phyloP scores from a whole-genome alignment of 2,797 vertebrate species.

The Paratrypauchen microcephalus region DNA sequence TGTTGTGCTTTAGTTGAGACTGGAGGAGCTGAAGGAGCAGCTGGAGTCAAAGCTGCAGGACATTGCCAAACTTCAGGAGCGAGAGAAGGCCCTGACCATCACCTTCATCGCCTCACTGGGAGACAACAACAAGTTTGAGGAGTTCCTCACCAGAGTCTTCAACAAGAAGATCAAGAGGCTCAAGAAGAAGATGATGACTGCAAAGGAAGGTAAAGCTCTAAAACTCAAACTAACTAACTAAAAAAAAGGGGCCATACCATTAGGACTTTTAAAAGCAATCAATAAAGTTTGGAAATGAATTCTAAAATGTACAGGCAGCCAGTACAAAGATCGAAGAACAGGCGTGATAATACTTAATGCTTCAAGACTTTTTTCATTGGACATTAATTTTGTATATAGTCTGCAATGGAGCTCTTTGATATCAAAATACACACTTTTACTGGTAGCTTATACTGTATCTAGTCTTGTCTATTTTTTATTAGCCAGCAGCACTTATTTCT shows the following conservation, averaged over 20 bases:
- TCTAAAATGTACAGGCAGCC: too few species aligned
- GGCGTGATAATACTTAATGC: too few species aligned
- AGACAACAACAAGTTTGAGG: conserved; percentile 83
- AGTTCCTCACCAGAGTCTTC: conserved; percentile 85
- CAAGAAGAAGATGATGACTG: conserved; percentile 53
- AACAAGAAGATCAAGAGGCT: conserved; percentile 81
- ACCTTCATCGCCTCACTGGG: conserved; percentile 82
- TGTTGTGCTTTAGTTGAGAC: conserved; percentile 69
- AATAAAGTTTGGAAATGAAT: too few species aligned
- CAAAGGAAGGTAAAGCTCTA: conserved; percentile 41
- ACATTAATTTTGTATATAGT: neutral
- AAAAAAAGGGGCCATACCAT: too few species aligned
- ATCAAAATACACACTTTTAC: neutral
- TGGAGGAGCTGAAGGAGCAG: conserved; percentile 75
- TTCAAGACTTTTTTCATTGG: too few species aligned
- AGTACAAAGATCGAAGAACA: too few species aligned
- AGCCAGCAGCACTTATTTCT: neutral
- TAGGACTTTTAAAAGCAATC: too few species aligned
- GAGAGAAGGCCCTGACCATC: conserved; percentile 73
- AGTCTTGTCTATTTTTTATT: neutral
- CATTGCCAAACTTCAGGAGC: conserved; percentile 81
- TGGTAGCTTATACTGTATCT: neutral
- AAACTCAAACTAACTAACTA: neutral
- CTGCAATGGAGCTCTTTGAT: too few species aligned
- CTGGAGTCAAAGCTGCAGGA: conserved; percentile 80